Base-by-base conservation (phyloP, 2,888 invertebrate species). In the Meandrusa payeni region DNA sequence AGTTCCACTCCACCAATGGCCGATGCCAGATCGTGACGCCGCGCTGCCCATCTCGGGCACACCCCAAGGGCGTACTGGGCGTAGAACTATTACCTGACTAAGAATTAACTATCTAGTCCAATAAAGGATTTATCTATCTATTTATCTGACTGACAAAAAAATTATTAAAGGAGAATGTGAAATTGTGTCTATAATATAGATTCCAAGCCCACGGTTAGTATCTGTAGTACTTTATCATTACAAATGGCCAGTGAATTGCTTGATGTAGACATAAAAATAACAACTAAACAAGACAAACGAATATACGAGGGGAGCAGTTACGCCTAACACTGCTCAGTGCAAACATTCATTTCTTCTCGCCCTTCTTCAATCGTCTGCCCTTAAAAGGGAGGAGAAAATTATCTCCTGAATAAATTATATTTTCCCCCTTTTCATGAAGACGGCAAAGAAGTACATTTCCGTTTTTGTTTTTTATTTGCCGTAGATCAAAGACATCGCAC, bases 331-430 rank as follows among this genome's bases (percentile, higher is more conserved):
- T 24, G 43, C 45, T 43, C 71, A 64, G 59, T 59, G 69, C 76
- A 82, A 85, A 82, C 81, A 81, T 76, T 74, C 70, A 73, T 74
- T 69, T 71, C 66, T 68, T 64, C 61, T 59, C 69, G 61, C 78
- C 76, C 76, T 63, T 70, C 76, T 78, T 74, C 71, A 76, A 81
- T 72, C 72, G 72, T 64, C 76, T 76, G 66, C 71, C 71, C 70
- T 75, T 75, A 69, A 70, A 75, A 77, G 79, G 77, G 77, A 76
- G 75, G 75, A 85, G 86, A 81, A 85, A 86, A 87, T 86, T 87
- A 86, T 87, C 85, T 83, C 77, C 72, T 87, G 86, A 87, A 87
- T 87, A 87, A 87, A 86, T 87, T 85, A 87, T 85, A 83, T 83
- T 82, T n/a, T 77, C 74, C 73, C 76, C 69, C 81, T 81, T 76